Conservation (phyloP, 2,797 vertebrate genomes). For the Antrozous pallidus region DNA sequence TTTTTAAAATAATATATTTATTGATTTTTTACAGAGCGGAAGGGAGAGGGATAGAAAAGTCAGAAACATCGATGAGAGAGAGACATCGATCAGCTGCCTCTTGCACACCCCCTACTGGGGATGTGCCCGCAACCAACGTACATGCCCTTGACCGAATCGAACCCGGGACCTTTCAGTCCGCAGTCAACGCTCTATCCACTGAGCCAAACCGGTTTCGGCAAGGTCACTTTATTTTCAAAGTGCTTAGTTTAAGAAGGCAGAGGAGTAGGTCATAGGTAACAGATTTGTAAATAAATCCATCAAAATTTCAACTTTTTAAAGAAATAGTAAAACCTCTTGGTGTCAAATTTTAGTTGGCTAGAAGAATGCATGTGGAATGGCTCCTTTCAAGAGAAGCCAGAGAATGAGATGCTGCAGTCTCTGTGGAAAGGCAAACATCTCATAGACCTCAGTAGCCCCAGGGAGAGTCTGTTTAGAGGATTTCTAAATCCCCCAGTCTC, state of each 20-base stretch:
- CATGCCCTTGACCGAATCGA: no score
- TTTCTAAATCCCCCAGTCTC: background rate
- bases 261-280: background rate
- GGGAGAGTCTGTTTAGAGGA: accelerated
- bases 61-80: no score
- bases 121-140: no score
- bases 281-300: background rate
- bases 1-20: no score
- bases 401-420: background rate
- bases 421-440: background rate
- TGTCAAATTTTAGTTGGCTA: background rate
- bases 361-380: background rate
- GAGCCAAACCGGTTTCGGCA: no score
- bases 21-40: no score
- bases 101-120: no score
- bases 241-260: background rate
- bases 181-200: no score
- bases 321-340: background rate
- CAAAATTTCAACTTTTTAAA: background rate
- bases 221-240: background rate
- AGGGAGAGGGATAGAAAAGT: no score
- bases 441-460: accelerated
- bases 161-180: no score
- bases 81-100: no score
- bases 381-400: background rate